Evolutionary conservation across 2,888 invertebrate genomes (phyloP).

Genomic region (Drosophila sordidula): DNA sequence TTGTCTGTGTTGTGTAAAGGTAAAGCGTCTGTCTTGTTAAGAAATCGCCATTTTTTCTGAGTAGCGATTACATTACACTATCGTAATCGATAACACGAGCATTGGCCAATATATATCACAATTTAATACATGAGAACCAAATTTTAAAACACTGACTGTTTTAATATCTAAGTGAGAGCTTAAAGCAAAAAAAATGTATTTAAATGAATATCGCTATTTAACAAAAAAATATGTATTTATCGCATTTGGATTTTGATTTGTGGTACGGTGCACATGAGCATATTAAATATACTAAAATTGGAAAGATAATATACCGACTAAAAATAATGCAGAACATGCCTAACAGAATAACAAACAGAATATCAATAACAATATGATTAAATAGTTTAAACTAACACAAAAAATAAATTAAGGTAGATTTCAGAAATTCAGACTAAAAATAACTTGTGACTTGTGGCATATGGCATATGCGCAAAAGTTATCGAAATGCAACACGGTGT

Average conservation of each 20-base stretch:
- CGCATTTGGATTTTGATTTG: not conserved
- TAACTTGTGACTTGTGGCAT: not conserved
- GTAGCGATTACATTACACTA: conserved; percentile 46
- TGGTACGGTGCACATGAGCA: not conserved
- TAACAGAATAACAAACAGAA: not conserved
- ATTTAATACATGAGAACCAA: not conserved
- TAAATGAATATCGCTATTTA: not conserved
- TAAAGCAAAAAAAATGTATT: not conserved
- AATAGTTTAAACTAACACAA: not conserved
- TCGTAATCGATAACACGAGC: conserved; percentile 30
- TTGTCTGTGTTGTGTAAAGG: conserved; percentile 74
- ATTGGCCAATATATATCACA: conserved; percentile 23
- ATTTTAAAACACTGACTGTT: not conserved
- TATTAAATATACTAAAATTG: not conserved
- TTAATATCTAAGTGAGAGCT: not conserved
- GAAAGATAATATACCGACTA: not conserved
- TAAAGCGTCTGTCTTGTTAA: conserved; percentile 62
- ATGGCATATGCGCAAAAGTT: not conserved
- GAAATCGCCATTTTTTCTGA: conserved; percentile 71
- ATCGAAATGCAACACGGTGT: conserved; percentile 54
- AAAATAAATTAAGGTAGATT: not conserved
- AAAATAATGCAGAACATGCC: not conserved
- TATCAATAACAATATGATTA: not conserved
- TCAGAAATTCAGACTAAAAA: not conserved
- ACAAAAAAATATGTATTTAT: not conserved